Conservation (phyloP, 2,113 vertebrate species). For the Gadus macrocephalus region DNA sequence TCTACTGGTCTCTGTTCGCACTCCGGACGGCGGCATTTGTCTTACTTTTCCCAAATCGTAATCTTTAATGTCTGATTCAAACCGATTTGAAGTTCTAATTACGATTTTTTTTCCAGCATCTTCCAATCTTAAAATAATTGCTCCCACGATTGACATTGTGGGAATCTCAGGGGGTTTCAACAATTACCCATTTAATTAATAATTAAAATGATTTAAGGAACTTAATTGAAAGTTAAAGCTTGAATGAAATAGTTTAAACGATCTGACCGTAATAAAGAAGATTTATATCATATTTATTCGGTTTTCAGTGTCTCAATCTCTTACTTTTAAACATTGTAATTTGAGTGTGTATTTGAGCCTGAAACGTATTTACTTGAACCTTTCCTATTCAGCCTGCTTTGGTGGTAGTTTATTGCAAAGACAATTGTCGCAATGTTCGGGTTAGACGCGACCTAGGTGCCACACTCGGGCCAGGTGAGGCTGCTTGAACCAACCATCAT, state of each 20-base stretch:
- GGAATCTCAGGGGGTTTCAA: not conserved
- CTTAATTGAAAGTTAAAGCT: not conserved
- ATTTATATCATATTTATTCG: slow-evolving; percentile 40
- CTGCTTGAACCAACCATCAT: not conserved
- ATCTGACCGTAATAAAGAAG: slow-evolving; percentile 34
- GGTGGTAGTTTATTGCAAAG: slow-evolving; percentile 32
- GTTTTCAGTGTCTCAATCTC: slow-evolving; percentile 23
- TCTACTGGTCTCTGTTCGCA: no score
- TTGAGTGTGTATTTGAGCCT: slow-evolving; percentile 41
- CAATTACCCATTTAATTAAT: no score
- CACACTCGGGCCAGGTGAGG: no score
- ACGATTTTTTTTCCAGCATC: no score
- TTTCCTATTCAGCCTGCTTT: slow-evolving; percentile 21
- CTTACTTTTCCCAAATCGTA: no score
- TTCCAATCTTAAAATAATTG: no score
- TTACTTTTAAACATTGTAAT: slow-evolving; percentile 34
- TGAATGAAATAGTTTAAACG: slow-evolving; percentile 1
- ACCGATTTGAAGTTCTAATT: no score
- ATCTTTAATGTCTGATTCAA: no score
- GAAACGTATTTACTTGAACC: slow-evolving; percentile 49
- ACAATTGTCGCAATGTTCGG: slow-evolving; percentile 30
- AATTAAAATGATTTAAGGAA: not conserved
- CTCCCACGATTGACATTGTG: not conserved
- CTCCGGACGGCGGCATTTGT: no score
- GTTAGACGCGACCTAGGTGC: no score